Evolutionary conservation across 2,888 invertebrate genomes (phyloP), one percentile per base, ranked within the genome.

Genomic region (Xestobium rufovillosum): DNA sequence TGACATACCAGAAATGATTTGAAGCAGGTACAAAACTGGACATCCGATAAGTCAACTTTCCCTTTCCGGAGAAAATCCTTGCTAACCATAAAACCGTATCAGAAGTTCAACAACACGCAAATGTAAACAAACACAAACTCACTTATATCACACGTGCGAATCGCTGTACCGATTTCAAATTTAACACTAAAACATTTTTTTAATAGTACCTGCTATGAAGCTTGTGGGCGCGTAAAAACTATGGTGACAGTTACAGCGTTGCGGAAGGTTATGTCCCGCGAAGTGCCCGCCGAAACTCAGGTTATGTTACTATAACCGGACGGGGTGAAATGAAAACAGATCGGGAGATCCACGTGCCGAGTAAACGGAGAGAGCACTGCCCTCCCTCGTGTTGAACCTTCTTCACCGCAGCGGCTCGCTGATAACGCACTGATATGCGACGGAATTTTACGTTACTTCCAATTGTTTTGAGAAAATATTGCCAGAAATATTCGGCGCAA

Each of bases 91-190:
- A 19, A 19, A 19, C 23, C 23, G 23, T 19, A 19, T 19, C 23
- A 19, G 23, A n/a, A n/a, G 23, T 19, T 19, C 23, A 19, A 19
- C n/a, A 19, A n/a, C 23, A 19, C 23, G 23, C 23, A 19, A n/a
- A 19, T 8, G 23, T 19, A 19, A 19, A 19, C 23, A 19, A 19
- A 19, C 23, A 6, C 6, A 19, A n/a, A n/a, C n/a, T n/a, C n/a
- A n/a, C n/a, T n/a, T n/a, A n/a, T n/a, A n/a, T n/a, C n/a, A n/a
- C n/a, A n/a, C n/a, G n/a, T n/a, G n/a, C n/a, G n/a, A n/a, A n/a
- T n/a, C n/a, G n/a, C n/a, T n/a, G n/a, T n/a, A n/a, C n/a, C n/a
- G n/a, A n/a, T n/a, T n/a, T n/a, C n/a, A n/a, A n/a, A n/a, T n/a
- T n/a, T n/a, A n/a, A n/a, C n/a, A n/a, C n/a, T n/a, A n/a, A n/a